phyloP scores from a whole-genome alignment of 2,888 invertebrate species.

The Spilosoma lubricipeda region DNA sequence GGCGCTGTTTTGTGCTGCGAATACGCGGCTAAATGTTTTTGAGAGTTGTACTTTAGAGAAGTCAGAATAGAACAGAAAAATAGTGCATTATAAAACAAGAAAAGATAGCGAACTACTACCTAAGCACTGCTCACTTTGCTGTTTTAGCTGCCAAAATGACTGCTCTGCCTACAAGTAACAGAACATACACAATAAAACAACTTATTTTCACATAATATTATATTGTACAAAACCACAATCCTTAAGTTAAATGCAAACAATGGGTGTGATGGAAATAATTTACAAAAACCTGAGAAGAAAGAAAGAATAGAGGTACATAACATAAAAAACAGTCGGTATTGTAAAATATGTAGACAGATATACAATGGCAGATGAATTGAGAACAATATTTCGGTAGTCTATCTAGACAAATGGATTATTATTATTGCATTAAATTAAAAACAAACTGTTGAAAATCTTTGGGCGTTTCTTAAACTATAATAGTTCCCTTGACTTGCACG shows the following conservation, averaged over 20 bases:
- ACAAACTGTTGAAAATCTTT: background rate
- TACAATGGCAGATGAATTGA: background rate
- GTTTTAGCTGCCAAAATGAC: too few relatives aligned
- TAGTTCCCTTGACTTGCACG: background rate
- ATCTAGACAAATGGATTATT: background rate
- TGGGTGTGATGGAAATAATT: constrained; percentile 21
- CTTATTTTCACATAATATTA: constrained; percentile 25
- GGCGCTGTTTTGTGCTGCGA: background rate
- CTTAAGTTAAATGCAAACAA: constrained; percentile 36
- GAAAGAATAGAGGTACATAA: background rate
- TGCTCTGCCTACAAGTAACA: too few relatives aligned
- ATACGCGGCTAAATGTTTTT: too few relatives aligned
- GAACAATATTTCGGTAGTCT: background rate
- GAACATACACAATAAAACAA: constrained; percentile 10
- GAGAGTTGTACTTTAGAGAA: too few relatives aligned
- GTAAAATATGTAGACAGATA: too few relatives aligned
- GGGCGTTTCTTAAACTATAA: background rate
- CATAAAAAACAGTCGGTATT: background rate
- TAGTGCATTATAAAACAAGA: too few relatives aligned
- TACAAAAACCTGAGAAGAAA: background rate
- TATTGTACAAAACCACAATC: constrained; percentile 55
- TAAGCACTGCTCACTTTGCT: too few relatives aligned
- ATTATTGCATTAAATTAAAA: background rate
- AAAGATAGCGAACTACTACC: too few relatives aligned
- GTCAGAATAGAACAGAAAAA: too few relatives aligned